Base-by-base conservation (phyloP, 2,888 invertebrate genomes). In the Fissipunctia ypsillon region DNA sequence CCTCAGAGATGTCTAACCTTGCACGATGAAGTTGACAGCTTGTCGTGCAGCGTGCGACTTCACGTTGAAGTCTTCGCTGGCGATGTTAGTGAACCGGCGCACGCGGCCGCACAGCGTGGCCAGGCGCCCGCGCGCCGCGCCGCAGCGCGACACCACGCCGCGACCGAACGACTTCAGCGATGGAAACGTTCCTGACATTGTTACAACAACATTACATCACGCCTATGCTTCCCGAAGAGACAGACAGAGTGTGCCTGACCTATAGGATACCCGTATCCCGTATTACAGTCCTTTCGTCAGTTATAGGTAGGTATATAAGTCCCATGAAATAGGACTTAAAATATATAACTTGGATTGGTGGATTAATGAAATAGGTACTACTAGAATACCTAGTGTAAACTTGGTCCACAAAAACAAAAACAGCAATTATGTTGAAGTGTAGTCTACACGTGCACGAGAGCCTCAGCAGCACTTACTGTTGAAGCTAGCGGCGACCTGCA, bases 21-120 rank as follows among this genome's bases (percentile, higher is more conserved):
- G 96, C 45, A 96, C 92, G 5, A 96, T 78, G 77, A 96, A 96
- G 88, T 96, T 96, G 81, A 96, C 87, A 0, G 96, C 96, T 88
- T 96, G 96, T 35, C 96, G 83, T 84, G 94, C 93, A 1, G 96
- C 94, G 52, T 93, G 94, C 59, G 94, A 78, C 56, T 89, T 87
- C 43, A 80, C 88, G 35, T 84, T 87, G 73, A 69, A 64, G 88
- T 92, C 85, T 28, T 81, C 70, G 88, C 92, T 87, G 86, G 57
- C 22, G 86, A 93, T 89, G 86, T 90, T 64, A 7, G 28, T 71
- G 87, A 93, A 90, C 79, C 77, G 85, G 3, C 93, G 91, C 83
- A 76, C 88, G 80, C 93, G 94, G 3, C 96, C 96, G 78, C 93
- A 76, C 76, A 90, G 81, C 66, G 95, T 91, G 64, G 83, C 54